These are phyloP conservation scores for Bombus confusus DNA, from an alignment of 1,140 invertebrate species.

Conservation along the genomic window DNA sequence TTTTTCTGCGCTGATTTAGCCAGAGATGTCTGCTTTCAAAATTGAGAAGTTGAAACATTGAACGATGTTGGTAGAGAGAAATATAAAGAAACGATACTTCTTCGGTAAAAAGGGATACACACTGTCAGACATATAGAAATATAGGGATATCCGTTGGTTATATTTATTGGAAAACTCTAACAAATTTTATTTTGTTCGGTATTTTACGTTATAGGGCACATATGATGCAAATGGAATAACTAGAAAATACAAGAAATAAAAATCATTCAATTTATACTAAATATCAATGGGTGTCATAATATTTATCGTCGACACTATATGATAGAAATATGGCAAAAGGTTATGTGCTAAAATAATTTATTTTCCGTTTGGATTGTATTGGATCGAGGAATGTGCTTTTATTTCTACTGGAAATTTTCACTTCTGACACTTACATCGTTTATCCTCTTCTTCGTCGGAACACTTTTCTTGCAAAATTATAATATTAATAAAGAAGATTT, in stretches of 20 bases:
- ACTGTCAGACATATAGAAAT: neutral
- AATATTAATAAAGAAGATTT: neutral
- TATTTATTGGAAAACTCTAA: neutral
- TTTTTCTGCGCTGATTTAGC: neutral
- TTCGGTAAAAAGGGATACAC: neutral
- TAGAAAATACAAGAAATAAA: neutral
- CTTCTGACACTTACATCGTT: neutral
- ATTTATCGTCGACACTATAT: neutral
- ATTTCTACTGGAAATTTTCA: neutral
- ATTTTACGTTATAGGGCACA: neutral
- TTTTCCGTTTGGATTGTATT: neutral
- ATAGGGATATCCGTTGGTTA: neutral
- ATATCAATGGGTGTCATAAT: neutral
- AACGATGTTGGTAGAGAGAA: neutral
- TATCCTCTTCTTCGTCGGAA: neutral
- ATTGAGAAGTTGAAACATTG: neutral
- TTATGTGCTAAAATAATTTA: neutral
- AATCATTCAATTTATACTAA: neutral
- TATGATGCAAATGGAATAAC: neutral
- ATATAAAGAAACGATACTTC: neutral
- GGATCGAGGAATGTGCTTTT: neutral
- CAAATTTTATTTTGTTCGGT: neutral
- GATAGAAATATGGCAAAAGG: neutral
- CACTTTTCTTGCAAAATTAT: neutral
- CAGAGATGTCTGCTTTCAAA: neutral